Percentiles rank a stretch among this genome's conserved stretches.
These are phyloP conservation scores for Molothrus ater DNA, from an alignment of 2,797 vertebrate species.

Conservation along the genomic window DNA sequence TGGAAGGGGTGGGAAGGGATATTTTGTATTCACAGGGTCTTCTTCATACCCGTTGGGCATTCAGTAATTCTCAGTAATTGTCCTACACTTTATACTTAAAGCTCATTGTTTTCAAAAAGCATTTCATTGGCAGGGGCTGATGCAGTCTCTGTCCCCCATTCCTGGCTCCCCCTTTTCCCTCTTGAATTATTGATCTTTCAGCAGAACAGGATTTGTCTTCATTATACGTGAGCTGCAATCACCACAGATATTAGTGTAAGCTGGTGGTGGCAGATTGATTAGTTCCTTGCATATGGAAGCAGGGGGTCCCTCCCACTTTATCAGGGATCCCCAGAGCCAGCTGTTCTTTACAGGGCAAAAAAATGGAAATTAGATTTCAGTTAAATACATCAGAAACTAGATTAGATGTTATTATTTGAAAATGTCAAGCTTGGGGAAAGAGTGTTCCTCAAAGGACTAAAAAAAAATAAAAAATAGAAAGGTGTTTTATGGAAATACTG, in stretches of 20 bases:
- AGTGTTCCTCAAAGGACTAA: neutral
- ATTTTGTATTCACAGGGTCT: slow-evolving; percentile 39
- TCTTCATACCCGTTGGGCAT: neutral
- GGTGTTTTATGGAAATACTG: neutral
- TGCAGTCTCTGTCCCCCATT: neutral
- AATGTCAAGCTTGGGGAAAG: neutral
- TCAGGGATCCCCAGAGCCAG: slow-evolving; percentile 43
- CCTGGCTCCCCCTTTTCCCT: neutral
- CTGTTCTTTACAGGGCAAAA: slow-evolving; percentile 42
- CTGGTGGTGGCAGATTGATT: slow-evolving; percentile 61
- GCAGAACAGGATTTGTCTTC: slow-evolving; percentile 65
- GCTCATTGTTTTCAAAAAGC: slow-evolving; percentile 19
- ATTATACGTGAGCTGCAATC: slow-evolving; percentile 60
- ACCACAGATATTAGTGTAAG: slow-evolving; percentile 48
- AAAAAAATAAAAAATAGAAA: neutral
- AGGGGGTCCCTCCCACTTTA: slow-evolving; percentile 34
- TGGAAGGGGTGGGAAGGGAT: neutral
- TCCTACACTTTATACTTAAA: slow-evolving; percentile 32
- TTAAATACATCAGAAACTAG: slow-evolving; percentile 59
- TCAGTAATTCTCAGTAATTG: slow-evolving; percentile 55
- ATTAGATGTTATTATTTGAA: slow-evolving; percentile 50
- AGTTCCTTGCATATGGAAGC: slow-evolving; percentile 24
- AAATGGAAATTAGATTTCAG: slow-evolving; percentile 55
- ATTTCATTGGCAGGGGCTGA: slow-evolving; percentile 19
- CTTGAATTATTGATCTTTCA: slow-evolving; percentile 62